A percentile compares a stretch with the other conserved stretches of the same genome.
phyloP scores from a whole-genome alignment of 2,888 invertebrate genomes.

The Stratiomys singularior region DNA sequence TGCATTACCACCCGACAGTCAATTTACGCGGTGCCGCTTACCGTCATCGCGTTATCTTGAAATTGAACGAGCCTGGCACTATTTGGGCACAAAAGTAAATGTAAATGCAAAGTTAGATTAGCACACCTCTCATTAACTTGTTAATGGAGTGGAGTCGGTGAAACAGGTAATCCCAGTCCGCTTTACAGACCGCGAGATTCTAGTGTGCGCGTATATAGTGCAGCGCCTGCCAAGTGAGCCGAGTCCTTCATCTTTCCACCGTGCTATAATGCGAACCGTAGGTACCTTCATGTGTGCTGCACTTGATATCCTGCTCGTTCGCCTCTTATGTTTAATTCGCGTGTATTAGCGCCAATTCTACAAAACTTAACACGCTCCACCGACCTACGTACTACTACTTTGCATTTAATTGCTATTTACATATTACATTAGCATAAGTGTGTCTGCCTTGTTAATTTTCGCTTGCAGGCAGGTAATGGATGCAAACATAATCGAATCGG shows the following conservation, averaged over 20 bases:
- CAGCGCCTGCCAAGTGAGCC: background rate
- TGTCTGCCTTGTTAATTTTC: constrained; percentile 50
- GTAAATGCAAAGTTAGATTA: constrained; percentile 29
- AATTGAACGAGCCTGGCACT: background rate
- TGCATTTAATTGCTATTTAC: constrained; percentile 47
- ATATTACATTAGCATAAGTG: constrained; percentile 47
- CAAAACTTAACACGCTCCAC: constrained; percentile 41
- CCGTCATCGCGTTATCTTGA: constrained; percentile 19
- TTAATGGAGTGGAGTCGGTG: constrained; percentile 29
- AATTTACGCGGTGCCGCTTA: background rate
- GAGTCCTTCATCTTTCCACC: background rate
- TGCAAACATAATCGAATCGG: constrained; percentile 36
- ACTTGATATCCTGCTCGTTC: constrained; percentile 7
- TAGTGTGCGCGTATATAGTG: too few species aligned
- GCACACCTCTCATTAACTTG: constrained; percentile 38
- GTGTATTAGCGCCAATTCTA: constrained; percentile 41
- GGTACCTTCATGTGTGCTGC: too few species aligned
- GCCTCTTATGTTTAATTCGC: constrained; percentile 40
- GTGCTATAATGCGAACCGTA: background rate
- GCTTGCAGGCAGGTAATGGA: constrained; percentile 33
- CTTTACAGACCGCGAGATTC: background rate
- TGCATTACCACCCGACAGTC: background rate
- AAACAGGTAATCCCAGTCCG: constrained; percentile 11
- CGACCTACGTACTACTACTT: constrained; percentile 8
- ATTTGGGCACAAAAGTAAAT: background rate